Base-by-base conservation (phyloP, 1,140 invertebrate genomes). In the Batillaria attramentaria region DNA sequence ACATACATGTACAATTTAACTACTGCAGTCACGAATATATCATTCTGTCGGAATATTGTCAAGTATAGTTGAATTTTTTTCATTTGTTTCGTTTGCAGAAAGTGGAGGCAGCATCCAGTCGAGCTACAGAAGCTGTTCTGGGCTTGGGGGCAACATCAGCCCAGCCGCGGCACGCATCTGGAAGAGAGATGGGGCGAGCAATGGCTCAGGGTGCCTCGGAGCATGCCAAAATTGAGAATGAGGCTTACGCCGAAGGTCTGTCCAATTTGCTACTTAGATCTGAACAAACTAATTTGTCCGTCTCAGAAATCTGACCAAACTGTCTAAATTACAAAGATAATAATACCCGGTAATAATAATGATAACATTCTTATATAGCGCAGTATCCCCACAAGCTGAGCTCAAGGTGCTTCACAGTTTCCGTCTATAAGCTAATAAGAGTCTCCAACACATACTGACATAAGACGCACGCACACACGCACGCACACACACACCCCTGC, bases 201-300 rank as follows among this genome's bases (percentile, higher is more conserved):
- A 57, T 65, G n/a, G 82, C 73, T 31, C 35, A 77, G 24, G 42
- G 43, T 1, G 50, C 41, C 5, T 35, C 60, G 10, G 72, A 72
- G 0, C 76, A 84, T 28, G 72, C 81, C 16, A 50, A 77, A 46
- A 60, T 79, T 42, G 73, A 85, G 72, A 82, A 86, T 54, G 77
- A 80, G n/a, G 84, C 85, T 50, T 82, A 79, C 37, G 62, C 50
- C 42, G 85, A 86, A 82, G 85, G 85, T 86, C 76, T 57, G 33
- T 35, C 24, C n/a, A 60, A 18, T 8, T 62, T 37, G 24, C 3
- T 39, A 16, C 10, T 60, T 35, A 1, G 3, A 76, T 6, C 35
- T 37, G 35, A 37, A 50, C 8, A 57, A 75, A 35, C 3, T 28
- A n/a, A 57, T 35, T 57, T 57, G 37, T 10, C 1, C 1, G 39